Evolutionary conservation across 2,888 invertebrate genomes (phyloP), one percentile per base, ranked within the genome.

Genomic region (Clusia tigrina): DNA sequence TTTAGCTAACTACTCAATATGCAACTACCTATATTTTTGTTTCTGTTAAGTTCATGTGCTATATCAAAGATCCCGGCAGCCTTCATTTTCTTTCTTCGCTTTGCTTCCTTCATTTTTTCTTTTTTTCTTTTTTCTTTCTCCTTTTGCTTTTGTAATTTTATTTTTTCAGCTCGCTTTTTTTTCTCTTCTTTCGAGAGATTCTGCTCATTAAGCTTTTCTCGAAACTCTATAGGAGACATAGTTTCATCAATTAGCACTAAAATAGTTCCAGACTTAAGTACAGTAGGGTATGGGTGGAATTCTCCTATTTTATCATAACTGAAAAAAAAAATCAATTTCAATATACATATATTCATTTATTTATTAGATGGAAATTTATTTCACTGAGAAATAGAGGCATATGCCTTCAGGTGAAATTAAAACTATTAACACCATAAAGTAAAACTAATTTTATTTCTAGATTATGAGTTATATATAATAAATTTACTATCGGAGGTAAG

Each of bases 201-300:
- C 23, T 81, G 77, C 17, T 67, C 64, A 15, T 80, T 71, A 38
- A 51, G 65, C 59, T 59, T 77, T 61, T 55, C 73, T 69, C 69
- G 71, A 63, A 84, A 82, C 62, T 86, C 86, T 0, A 77, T 73
- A 0, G 85, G 69, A 0, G 81, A 76, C 58, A 81, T 81, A 6
- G 83, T 86, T 38, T 85, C 78, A 1, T 84, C 86, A 9, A 77
- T 79, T 0, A 87, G 74, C 0, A 87, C 82, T 53, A 86, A 63
- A 1, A 86, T 66, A 0, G 87, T 87, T 1, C 87, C 87, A 0
- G 85, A 84, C 68, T 87, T 85, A 0, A 79, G 15, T 0, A 80
- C 84, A 58, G 84, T 84, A 0, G 87, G 87, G 66, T 81, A 87
- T 10, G 84, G 78, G n/a, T 86, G 86, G 56, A 87, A 86, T 48